Percentiles rank a stretch among this genome's conserved stretches.
Conservation (phyloP, 2,797 vertebrate species). For the Catostomus latipinnis region DNA sequence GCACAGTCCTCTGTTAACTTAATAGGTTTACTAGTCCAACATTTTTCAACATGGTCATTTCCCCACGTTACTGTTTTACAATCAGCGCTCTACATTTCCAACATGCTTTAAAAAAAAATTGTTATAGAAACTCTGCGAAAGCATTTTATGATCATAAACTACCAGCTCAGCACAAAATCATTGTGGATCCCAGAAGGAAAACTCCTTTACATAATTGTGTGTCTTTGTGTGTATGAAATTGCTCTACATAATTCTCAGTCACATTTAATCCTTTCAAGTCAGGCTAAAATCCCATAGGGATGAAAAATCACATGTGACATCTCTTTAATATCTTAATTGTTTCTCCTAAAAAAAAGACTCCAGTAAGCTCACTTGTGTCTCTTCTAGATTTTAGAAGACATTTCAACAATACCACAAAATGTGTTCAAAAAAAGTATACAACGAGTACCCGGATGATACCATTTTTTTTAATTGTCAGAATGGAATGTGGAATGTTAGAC, state of each 20-base stretch:
- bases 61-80: conserved; percentile 9
- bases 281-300: no score
- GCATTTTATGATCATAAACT: not conserved
- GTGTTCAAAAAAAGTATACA: no score
- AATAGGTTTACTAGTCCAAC: conserved; percentile 46
- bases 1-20: conserved; percentile 27
- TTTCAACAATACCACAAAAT: no score
- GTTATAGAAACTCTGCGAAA: conserved; percentile 20
- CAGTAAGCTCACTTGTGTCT: no score
- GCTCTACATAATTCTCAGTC: not conserved
- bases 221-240: not conserved
- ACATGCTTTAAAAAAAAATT: not conserved
- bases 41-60: conserved; percentile 15
- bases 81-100: not conserved
- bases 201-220: not conserved
- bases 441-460: no score
- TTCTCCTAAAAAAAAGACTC: no score
- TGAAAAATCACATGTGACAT: no score
- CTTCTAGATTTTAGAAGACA: no score
- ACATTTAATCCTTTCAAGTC: conserved; percentile 46
- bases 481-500: no score
- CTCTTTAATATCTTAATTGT: no score
- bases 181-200: conserved; percentile 3
- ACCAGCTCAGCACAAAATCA: not conserved
- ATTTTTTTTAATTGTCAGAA: no score